Evolutionary conservation across 30 jellyfish, hydroid and myxozoan genomes (phyloP), one percentile per base, ranked within the genome.

Genomic region (Nemopilema nomurai): DNA sequence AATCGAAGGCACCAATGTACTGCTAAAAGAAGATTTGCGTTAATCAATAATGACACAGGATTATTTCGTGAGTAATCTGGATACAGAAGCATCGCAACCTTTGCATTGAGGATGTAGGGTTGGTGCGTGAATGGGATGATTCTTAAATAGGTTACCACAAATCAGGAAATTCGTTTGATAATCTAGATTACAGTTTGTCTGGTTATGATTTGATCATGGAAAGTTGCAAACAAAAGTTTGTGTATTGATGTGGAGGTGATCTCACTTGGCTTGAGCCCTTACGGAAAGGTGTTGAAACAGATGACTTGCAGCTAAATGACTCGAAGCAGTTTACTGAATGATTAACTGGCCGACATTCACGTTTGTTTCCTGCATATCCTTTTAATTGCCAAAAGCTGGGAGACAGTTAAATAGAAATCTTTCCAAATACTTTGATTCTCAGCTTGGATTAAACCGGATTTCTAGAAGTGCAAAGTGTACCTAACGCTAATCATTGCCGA

Each of bases 81-180:
- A 80, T 80, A 80, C 81, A 80, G 32, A 80, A 71, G n/a, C 81
- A 80, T 80, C 80, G 89, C 89, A 65, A 65, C 81, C 89, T 80
- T 80, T 65, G 81, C 89, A 80, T 79, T 41, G 81, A 80, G 89
- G 89, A 80, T 80, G 81, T 67, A n/a, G 89, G 89, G 81, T 66
- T 80, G 41, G 65, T 62, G n/a, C n/a, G 89, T 49, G 89, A 80
- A 80, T 80, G 72, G 89, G 89, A 80, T 80, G 28, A 68, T 69
- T 64, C 6, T 30, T 62, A 80, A 80, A 80, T 25, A 67, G 71
- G 26, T 80, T 65, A 68, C 89, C 89, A 80, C 89, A 80, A 77
- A 80, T 80, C 89, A 80, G 89, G 89, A 80, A 80, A 80, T 80
- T 52, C 81, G 89, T 32, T 80, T 80, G 81, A 80, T 80, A 64